These are phyloP conservation scores for Sternotherus odoratus DNA, from an alignment of 2,797 vertebrate species.

Conservation along the genomic window DNA sequence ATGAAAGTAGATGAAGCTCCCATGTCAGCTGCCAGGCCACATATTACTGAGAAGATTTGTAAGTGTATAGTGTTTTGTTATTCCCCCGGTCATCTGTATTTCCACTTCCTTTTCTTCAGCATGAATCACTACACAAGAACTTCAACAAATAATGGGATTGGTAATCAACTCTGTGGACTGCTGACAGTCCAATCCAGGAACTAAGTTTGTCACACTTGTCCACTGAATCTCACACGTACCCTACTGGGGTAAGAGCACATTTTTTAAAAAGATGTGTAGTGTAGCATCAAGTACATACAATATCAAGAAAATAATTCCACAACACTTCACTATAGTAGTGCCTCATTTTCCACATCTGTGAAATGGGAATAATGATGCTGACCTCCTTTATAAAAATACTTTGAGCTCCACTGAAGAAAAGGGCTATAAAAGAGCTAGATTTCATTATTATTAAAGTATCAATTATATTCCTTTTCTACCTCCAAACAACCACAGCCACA, in stretches of 20 bases:
- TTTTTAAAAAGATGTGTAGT: constrained; percentile 24
- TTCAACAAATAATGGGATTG: constrained; percentile 16
- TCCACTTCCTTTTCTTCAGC: constrained; percentile 24
- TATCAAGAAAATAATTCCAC: background rate
- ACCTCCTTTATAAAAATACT: background rate
- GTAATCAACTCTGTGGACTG: background rate
- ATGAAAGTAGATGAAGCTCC: background rate
- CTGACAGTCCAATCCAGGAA: constrained; percentile 34
- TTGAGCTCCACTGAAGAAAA: background rate
- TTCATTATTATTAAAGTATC: background rate
- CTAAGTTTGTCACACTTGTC: constrained; percentile 50
- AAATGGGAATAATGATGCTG: background rate
- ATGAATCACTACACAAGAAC: background rate
- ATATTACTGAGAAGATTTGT: background rate
- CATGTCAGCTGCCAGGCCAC: background rate
- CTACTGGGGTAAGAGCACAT: constrained; percentile 24
- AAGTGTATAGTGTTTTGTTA: background rate
- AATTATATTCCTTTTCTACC: background rate
- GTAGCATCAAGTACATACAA: background rate
- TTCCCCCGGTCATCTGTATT: background rate
- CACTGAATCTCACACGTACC: constrained; percentile 26
- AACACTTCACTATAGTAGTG: background rate
- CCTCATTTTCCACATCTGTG: background rate
- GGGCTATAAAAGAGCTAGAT: background rate
- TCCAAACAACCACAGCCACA: background rate